Percentiles rank a stretch among this genome's conserved stretches.
phyloP scores from a whole-genome alignment of 2,113 vertebrate species.

The Myotis davidii region DNA sequence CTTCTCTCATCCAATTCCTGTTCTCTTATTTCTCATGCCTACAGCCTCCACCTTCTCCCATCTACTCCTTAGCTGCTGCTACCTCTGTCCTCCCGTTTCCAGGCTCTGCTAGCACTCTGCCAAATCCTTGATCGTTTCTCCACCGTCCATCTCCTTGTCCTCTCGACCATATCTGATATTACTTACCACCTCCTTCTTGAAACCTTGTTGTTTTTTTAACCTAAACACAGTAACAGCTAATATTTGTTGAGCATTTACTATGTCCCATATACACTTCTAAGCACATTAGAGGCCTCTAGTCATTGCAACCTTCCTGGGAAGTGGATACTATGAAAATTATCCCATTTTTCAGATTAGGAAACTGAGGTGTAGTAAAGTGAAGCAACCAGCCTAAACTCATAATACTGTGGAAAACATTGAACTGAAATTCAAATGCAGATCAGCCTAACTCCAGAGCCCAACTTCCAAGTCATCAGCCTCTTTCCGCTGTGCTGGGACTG shows the following conservation, averaged over 20 bases:
- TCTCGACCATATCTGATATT: not conserved
- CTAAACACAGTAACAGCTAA: not conserved
- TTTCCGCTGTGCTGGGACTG: not conserved
- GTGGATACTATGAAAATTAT: not conserved
- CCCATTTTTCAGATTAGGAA: slow-evolving; percentile 33
- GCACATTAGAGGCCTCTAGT: not conserved
- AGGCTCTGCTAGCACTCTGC: not conserved
- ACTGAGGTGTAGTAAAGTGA: not conserved
- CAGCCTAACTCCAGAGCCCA: not conserved
- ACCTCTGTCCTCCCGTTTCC: not conserved
- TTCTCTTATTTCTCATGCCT: not conserved
- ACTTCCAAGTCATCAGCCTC: not conserved
- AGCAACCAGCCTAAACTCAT: not conserved
- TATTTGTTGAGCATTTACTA: not conserved
- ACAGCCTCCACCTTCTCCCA: not conserved
- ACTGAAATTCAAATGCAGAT: not conserved
- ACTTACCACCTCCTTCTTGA: not conserved
- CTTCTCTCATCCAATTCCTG: not conserved
- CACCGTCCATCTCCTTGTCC: not conserved
- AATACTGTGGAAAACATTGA: not conserved
- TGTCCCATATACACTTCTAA: not conserved
- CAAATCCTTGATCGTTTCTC: slow-evolving; percentile 21
- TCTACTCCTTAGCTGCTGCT: not conserved
- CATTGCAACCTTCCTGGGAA: not conserved
- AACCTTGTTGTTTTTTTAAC: not conserved